Evolutionary conservation across 2,113 vertebrate genomes (phyloP).

Genomic region (Talpa occidentalis): DNA sequence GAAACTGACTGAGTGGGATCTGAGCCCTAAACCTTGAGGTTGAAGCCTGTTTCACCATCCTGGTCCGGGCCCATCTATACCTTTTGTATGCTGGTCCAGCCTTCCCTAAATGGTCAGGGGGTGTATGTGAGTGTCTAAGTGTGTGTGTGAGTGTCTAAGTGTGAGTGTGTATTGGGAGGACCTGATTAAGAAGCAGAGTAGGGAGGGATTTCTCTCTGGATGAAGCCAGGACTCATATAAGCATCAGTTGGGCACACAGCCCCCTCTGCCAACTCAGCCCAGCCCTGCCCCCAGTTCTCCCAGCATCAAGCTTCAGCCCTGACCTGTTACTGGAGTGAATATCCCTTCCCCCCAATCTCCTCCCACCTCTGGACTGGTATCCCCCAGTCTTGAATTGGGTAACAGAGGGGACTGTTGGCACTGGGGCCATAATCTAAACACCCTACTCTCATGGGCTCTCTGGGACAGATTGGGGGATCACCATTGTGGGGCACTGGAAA

Average conservation of each 20-base stretch:
- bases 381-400: neutral
- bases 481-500: neutral
- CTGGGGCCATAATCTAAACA: neutral
- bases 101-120: neutral
- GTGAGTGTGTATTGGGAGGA: neutral
- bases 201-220: neutral
- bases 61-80: neutral
- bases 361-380: neutral
- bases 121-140: too few relatives aligned
- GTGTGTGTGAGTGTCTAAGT: too few relatives aligned
- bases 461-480: neutral
- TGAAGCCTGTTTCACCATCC: neutral
- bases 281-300: neutral
- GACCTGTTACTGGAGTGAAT: neutral
- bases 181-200: neutral
- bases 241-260: too few relatives aligned
- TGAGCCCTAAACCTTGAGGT: neutral
- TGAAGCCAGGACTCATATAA: neutral
- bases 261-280: neutral
- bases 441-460: neutral
- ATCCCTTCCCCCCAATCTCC: neutral
- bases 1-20: neutral
- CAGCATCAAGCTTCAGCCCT: neutral
- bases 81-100: neutral
- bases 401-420: neutral